Conservation (phyloP, 2,888 invertebrate genomes). For the Ptycholaimellus sp. region DNA sequence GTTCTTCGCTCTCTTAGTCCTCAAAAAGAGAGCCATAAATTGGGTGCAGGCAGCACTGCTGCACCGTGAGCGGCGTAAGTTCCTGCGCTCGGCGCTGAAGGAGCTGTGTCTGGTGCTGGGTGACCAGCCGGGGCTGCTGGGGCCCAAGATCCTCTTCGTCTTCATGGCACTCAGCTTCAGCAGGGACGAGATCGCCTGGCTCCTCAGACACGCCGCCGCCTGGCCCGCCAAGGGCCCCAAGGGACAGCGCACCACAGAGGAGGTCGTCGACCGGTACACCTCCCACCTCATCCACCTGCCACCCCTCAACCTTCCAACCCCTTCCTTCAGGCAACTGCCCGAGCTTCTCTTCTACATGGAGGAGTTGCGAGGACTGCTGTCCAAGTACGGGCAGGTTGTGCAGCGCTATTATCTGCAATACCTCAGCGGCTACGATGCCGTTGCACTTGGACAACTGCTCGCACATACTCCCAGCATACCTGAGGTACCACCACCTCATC, state of each 20-base stretch:
- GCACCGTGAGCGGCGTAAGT: conserved; percentile 83
- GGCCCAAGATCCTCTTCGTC: conserved; percentile 72
- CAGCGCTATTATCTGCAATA: conserved; percentile 55
- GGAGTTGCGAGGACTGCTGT: conserved; percentile 57
- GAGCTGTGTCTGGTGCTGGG: conserved; percentile 79
- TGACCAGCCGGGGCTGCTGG: conserved; percentile 86
- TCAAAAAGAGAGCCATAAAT: not conserved
- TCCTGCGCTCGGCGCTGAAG: conserved; percentile 72
- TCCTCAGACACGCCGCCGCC: conserved; percentile 80
- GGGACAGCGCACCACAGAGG: conserved; percentile 49
- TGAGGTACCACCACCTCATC: too few relatives aligned
- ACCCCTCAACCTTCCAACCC: not conserved
- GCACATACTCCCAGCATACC: conserved; percentile 24
- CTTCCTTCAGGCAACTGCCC: conserved; percentile 51
- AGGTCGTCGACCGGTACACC: conserved; percentile 54
- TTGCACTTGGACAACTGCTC: conserved; percentile 50
- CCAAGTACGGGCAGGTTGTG: conserved; percentile 78
- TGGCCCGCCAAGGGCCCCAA: conserved; percentile 61
- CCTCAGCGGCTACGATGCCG: conserved; percentile 78
- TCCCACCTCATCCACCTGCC: not conserved
- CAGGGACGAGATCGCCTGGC: conserved; percentile 85
- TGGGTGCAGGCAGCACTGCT: too few relatives aligned
- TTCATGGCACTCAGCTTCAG: conserved; percentile 85
- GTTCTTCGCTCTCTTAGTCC: not conserved
- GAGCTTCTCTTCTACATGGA: conserved; percentile 94